Evolutionary conservation across 1,140 invertebrate genomes (phyloP), one percentile per base, ranked within the genome.

Genomic region (Drosophila ambigua): DNA sequence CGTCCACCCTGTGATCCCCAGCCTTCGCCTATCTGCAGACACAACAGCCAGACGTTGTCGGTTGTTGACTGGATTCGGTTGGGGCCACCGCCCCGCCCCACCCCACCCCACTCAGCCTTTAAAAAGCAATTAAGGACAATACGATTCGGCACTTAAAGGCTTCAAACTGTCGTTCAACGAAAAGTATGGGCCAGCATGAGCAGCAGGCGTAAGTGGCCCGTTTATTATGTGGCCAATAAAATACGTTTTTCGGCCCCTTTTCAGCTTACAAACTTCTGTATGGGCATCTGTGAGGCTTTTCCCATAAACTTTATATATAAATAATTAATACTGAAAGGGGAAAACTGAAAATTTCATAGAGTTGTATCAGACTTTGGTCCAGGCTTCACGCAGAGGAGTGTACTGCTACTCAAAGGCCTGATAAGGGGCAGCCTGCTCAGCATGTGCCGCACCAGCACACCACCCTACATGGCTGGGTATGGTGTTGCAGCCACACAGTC

Each of bases 101-200:
- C 28, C n/a, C n/a, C n/a, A n/a, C n/a, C n/a, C 53, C 41, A n/a
- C 53, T n/a, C 57, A 81, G 61, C 71, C 74, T 76, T 79, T 87
- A 76, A 79, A 79, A 76, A 81, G 65, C 74, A 81, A 87, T 87
- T 78, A 87, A 74, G 54, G 58, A 72, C 78, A 81, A 77, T 77
- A 61, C 68, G 68, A 78, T 67, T 73, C 61, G 52, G 39, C 52
- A 60, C 58, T 78, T 71, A 67, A 72, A 51, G 61, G 57, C 53
- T 26, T 62, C 72, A 31, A 61, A 44, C 52, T 62, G 63, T 57
- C 53, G 44, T 6, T 24, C 52, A 63, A 63, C 68, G 57, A 39
- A 50, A 61, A 24, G 20, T 24, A 46, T 13, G 35, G 11, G 11
- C 11, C 11, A n/a, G 49, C 49, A 28, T 48, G 15, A 5, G 46